Evolutionary conservation across 2,888 invertebrate species (phyloP).

Genomic region (Lasioglossum pauxillum): DNA sequence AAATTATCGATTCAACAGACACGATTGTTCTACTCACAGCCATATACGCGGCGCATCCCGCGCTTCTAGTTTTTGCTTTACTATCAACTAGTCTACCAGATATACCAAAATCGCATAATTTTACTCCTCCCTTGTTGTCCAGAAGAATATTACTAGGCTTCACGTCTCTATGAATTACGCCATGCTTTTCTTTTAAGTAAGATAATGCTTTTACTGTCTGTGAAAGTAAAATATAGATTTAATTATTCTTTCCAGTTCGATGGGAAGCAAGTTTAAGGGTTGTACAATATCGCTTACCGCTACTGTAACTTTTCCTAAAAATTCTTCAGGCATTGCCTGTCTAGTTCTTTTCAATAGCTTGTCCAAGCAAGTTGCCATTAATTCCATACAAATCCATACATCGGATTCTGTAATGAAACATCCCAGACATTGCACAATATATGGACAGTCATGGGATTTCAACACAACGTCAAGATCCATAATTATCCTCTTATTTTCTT

Average conservation of each 20-base stretch:
- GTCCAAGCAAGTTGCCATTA: slow-evolving; percentile 99
- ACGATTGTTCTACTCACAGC: slow-evolving; percentile 89
- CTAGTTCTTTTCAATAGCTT: slow-evolving; percentile 95
- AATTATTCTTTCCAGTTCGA: neutral
- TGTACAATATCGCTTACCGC: slow-evolving; percentile 89
- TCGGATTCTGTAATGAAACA: slow-evolving; percentile 99
- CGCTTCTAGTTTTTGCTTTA: slow-evolving; percentile 98
- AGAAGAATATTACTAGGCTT: slow-evolving; percentile 99
- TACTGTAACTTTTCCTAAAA: slow-evolving; percentile 98
- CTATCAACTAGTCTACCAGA: slow-evolving; percentile 99
- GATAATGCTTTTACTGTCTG: slow-evolving; percentile 98
- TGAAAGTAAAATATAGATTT: slow-evolving; percentile 52
- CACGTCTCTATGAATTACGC: slow-evolving; percentile 98
- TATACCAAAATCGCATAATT: slow-evolving; percentile 99
- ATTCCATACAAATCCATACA: slow-evolving; percentile 99
- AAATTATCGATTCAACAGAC: neutral
- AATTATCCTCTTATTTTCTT: slow-evolving; percentile 98
- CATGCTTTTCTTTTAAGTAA: slow-evolving; percentile 98
- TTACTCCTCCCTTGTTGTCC: slow-evolving; percentile 97
- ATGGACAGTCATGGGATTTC: slow-evolving; percentile 98
- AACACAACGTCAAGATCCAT: slow-evolving; percentile 99
- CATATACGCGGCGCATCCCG: slow-evolving; percentile 99
- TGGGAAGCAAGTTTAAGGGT: neutral
- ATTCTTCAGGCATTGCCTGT: slow-evolving; percentile 96
- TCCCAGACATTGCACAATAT: slow-evolving; percentile 98